These are phyloP conservation scores for Paramisgurnus dabryanus DNA, from an alignment of 2,113 vertebrate genomes.

Conservation along the genomic window DNA sequence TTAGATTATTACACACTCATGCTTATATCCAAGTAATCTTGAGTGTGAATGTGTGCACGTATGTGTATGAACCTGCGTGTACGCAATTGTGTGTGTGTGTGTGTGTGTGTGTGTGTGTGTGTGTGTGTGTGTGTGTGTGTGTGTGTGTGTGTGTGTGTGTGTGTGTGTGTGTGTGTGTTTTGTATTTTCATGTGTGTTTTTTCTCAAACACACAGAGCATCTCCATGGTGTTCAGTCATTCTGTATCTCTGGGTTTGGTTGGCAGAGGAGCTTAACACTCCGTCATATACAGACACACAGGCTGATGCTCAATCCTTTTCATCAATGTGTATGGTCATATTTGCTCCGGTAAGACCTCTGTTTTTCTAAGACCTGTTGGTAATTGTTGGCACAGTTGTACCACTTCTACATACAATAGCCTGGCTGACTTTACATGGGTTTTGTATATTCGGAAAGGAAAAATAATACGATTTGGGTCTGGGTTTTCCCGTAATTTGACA, in stretches of 20 bases:
- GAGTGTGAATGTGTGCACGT: conserved; percentile 6
- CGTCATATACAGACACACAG: conserved; percentile 42
- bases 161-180: neutral
- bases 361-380: conserved; percentile 7
- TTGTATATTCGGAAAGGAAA: neutral
- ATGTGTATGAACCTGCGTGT: neutral
- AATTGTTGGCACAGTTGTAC: neutral
- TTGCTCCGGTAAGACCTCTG: conserved; percentile 56
- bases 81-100: neutral
- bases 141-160: neutral
- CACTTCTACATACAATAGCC: neutral
- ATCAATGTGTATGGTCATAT: conserved; percentile 63
- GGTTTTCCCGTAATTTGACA: neutral
- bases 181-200: neutral
- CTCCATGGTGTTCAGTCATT: conserved; percentile 40
- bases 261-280: conserved; percentile 40
- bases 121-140: neutral
- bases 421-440: neutral
- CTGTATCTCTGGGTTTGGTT: conserved; percentile 37
- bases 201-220: conserved; percentile 24
- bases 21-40: neutral
- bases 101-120: neutral
- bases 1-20: neutral
- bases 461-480: neutral
- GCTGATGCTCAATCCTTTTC: conserved; percentile 46